Conservation (phyloP, 1,140 invertebrate genomes). For the Diorhabda sublineata region DNA sequence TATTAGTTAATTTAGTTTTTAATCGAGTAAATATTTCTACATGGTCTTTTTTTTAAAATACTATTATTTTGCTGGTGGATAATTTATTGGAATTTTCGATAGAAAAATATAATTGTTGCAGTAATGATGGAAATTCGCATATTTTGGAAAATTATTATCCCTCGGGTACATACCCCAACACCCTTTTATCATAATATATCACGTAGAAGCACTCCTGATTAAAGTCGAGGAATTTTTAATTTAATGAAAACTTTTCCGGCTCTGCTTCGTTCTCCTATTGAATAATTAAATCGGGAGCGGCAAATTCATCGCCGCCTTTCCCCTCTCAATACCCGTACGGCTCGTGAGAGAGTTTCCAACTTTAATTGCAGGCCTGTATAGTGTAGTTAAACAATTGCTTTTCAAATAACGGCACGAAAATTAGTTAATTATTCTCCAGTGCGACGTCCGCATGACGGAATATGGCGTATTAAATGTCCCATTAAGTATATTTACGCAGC, state of each 20-base stretch:
- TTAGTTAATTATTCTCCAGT: conserved; percentile 3
- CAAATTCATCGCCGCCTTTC: background rate
- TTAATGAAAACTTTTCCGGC: conserved; percentile 2
- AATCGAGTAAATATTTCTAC: background rate
- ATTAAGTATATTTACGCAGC: background rate
- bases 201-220: background rate
- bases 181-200: conserved; percentile 1
- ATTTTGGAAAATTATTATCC: background rate
- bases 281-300: conserved; percentile 1
- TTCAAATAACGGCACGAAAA: background rate
- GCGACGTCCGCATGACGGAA: background rate
- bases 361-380: conserved; percentile 2
- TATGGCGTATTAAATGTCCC: background rate
- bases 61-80: background rate
- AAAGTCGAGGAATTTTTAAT: conserved; percentile 2
- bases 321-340: background rate
- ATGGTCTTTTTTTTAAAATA: background rate
- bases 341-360: conserved; percentile 1
- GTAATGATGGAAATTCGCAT: background rate
- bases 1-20: background rate
- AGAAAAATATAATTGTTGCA: background rate
- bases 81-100: background rate
- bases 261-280: conserved; percentile 1
- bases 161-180: background rate
- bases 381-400: conserved; percentile 2